A percentile compares a stretch with the other conserved stretches of the same genome.
Evolutionary conservation across 2,888 invertebrate genomes (phyloP).

Genomic region (Morpho achilles): DNA sequence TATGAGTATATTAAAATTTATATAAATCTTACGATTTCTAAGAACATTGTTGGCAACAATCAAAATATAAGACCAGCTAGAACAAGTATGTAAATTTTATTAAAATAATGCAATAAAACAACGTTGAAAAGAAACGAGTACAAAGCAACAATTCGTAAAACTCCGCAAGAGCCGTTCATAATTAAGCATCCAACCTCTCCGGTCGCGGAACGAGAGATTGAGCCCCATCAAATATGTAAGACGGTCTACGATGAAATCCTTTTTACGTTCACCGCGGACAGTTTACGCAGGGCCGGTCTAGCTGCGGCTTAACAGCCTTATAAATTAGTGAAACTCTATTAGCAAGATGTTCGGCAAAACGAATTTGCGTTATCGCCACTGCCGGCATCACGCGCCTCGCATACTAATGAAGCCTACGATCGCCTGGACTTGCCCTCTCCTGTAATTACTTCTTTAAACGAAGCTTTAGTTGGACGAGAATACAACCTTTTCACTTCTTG

Average conservation of each 20-base stretch:
- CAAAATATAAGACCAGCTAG: too few species aligned
- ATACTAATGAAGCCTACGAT: slow-evolving; percentile 64
- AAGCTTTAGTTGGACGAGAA: slow-evolving; percentile 44
- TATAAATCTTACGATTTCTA: too few species aligned
- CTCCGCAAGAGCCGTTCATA: slow-evolving; percentile 53
- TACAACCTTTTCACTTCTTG: slow-evolving; percentile 27
- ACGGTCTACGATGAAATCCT: slow-evolving; percentile 69
- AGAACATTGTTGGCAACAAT: too few species aligned
- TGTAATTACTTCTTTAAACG: slow-evolving; percentile 77
- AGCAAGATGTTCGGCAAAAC: slow-evolving; percentile 76
- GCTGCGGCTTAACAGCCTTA: slow-evolving; percentile 68
- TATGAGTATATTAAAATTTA: too few species aligned
- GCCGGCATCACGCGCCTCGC: slow-evolving; percentile 59
- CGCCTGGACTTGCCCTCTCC: slow-evolving; percentile 60
- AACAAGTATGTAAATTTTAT: neutral
- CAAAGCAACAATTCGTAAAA: slow-evolving; percentile 49
- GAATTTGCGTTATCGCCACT: slow-evolving; percentile 78
- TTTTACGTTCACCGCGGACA: slow-evolving; percentile 67
- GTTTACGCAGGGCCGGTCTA: slow-evolving; percentile 54
- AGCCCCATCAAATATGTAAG: slow-evolving; percentile 65
- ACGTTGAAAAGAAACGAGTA: slow-evolving; percentile 7
- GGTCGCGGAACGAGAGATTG: slow-evolving; percentile 54
- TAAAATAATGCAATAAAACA: slow-evolving; percentile 1
- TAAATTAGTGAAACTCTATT: slow-evolving; percentile 80
- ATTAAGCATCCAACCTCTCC: slow-evolving; percentile 56